Percentiles rank a stretch among this genome's conserved stretches.
phyloP scores from a whole-genome alignment of 2,888 invertebrate species.

The Tetragonula carbonaria region DNA sequence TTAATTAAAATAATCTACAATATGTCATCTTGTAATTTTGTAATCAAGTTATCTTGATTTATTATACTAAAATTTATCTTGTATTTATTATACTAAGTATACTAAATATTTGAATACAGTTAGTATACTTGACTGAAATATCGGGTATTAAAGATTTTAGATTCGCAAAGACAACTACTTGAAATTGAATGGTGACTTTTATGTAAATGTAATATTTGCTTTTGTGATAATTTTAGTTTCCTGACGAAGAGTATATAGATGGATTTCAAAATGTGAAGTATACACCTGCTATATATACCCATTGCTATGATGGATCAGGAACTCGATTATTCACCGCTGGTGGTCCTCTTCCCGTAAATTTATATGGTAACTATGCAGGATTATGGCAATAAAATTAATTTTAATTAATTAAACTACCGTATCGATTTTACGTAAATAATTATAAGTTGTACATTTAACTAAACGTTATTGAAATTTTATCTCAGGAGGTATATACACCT shows the following conservation, averaged over 20 bases:
- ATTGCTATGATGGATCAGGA: constrained; percentile 96
- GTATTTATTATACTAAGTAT: background rate
- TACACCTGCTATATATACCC: constrained; percentile 97
- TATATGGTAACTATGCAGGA: constrained; percentile 97
- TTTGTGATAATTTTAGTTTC: constrained; percentile 87
- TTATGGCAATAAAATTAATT: constrained; percentile 90
- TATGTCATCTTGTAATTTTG: background rate
- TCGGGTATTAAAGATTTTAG: background rate
- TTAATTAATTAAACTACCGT: constrained; percentile 34
- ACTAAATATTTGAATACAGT: background rate
- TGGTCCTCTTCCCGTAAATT: constrained; percentile 95
- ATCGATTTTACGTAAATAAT: constrained; percentile 58
- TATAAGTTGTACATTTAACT: constrained; percentile 60
- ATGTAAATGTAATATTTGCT: constrained; percentile 23
- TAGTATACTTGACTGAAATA: background rate
- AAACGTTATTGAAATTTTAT: constrained; percentile 36
- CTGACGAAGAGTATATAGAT: constrained; percentile 93
- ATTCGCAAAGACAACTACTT: background rate
- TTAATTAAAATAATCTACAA: background rate
- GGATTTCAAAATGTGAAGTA: constrained; percentile 94
- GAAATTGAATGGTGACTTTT: constrained; percentile 1
- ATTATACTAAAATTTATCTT: background rate
- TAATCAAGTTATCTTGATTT: too few species aligned
- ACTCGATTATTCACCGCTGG: constrained; percentile 97
- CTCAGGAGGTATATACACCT: constrained; percentile 48